Conservation (phyloP, 1,140 invertebrate genomes). For the Papilio helenus region DNA sequence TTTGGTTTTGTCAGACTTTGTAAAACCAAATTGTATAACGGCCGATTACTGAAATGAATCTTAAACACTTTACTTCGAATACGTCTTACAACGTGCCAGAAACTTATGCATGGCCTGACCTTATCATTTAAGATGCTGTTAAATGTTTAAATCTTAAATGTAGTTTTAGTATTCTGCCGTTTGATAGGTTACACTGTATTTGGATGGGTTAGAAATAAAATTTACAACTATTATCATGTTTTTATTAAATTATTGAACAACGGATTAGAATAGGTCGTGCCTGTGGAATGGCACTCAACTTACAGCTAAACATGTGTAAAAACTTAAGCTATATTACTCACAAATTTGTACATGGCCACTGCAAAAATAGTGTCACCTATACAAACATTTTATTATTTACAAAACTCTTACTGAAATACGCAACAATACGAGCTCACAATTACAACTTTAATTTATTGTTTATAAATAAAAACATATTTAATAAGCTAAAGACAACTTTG, state of each 20-base stretch:
- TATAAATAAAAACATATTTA: slow-evolving; percentile 5
- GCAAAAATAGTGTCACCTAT: slow-evolving; percentile 59
- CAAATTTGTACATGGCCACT: slow-evolving; percentile 68
- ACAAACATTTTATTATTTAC: slow-evolving; percentile 48
- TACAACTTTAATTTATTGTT: slow-evolving; percentile 23
- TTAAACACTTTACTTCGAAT: no score
- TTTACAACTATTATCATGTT: slow-evolving; percentile 43
- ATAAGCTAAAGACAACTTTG: slow-evolving; percentile 1
- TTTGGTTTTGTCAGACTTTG: no score
- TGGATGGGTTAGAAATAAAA: slow-evolving; percentile 4
- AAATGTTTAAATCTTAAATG: no score
- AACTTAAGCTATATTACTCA: slow-evolving; percentile 59
- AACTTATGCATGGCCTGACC: no score
- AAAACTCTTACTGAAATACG: slow-evolving; percentile 46
- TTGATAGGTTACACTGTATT: background rate
- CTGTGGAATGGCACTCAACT: slow-evolving; percentile 64
- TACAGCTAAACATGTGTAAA: slow-evolving; percentile 64
- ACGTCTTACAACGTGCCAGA: no score
- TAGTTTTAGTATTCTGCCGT: no score
- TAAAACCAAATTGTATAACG: no score
- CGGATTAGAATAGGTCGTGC: slow-evolving; percentile 64
- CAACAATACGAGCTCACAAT: slow-evolving; percentile 43
- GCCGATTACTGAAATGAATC: no score
- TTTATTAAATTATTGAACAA: slow-evolving; percentile 69
- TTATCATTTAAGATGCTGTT: no score